Conservation (phyloP, 92 coral and sea anemone genomes). For the Nematostella vectensis region DNA sequence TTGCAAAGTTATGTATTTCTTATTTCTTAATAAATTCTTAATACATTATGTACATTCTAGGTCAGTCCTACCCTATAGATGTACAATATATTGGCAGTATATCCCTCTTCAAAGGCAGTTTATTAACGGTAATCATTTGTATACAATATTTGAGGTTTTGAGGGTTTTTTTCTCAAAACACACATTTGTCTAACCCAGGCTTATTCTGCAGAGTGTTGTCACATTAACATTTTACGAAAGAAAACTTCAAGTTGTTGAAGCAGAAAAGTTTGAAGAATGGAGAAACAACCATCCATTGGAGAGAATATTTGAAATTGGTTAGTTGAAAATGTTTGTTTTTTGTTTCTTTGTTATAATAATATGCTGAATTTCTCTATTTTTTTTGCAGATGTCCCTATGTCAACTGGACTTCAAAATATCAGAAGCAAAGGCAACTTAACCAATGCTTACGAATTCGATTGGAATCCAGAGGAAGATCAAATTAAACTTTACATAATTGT, state of each 20-base stretch:
- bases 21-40: no score
- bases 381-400: slow-evolving; percentile 86
- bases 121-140: no score
- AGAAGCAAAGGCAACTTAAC: slow-evolving; percentile 78
- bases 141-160: no score
- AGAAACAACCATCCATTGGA: slow-evolving; percentile 79
- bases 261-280: slow-evolving; percentile 96
- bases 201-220: slow-evolving; percentile 44
- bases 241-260: slow-evolving; percentile 79
- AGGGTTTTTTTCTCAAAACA: no score
- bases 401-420: slow-evolving; percentile 85
- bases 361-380: neutral
- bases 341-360: neutral
- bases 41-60: no score
- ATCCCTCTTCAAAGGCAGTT: slow-evolving; percentile 21
- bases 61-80: slow-evolving; percentile 83
- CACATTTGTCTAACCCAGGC: no score
- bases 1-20: no score
- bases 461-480: slow-evolving; percentile 81
- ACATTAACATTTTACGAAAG: slow-evolving; percentile 90
- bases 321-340: neutral
- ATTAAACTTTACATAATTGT: slow-evolving; percentile 76
- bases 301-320: slow-evolving; percentile 88
- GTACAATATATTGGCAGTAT: slow-evolving; percentile 40
- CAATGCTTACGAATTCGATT: slow-evolving; percentile 83